A percentile compares a stretch with the other conserved stretches of the same genome.
phyloP scores from a whole-genome alignment of 1,140 invertebrate genomes.

The Chlorops oryzae region DNA sequence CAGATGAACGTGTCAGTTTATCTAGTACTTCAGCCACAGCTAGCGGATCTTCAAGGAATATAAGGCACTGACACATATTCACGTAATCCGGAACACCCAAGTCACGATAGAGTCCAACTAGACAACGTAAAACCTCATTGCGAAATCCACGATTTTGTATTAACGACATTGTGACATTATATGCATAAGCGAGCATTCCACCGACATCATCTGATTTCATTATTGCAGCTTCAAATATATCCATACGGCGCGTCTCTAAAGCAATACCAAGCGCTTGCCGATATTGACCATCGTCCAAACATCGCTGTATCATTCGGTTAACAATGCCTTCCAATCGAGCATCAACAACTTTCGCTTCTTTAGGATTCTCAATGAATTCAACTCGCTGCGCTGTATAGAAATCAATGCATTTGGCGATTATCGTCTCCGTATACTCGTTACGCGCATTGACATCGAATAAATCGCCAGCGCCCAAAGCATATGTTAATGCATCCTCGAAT shows the following conservation, averaged over 20 bases:
- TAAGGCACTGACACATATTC: slow-evolving; percentile 93
- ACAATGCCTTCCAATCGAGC: slow-evolving; percentile 87
- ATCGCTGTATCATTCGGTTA: slow-evolving; percentile 94
- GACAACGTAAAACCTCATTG: slow-evolving; percentile 76
- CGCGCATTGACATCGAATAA: slow-evolving; percentile 90
- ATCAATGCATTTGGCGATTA: slow-evolving; percentile 93
- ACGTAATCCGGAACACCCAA: slow-evolving; percentile 88
- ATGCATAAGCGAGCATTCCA: slow-evolving; percentile 89
- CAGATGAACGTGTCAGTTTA: slow-evolving; percentile 72
- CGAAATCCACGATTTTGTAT: slow-evolving; percentile 90
- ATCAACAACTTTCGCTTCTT: slow-evolving; percentile 70
- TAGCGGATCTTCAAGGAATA: slow-evolving; percentile 89
- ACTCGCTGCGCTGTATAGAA: slow-evolving; percentile 86
- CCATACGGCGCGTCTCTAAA: slow-evolving; percentile 91
- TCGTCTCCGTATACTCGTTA: slow-evolving; percentile 95
- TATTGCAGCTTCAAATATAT: slow-evolving; percentile 86
- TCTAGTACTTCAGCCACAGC: slow-evolving; percentile 88
- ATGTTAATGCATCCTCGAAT: slow-evolving; percentile 91
- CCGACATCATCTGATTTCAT: slow-evolving; percentile 84
- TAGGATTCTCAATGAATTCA: slow-evolving; percentile 57
- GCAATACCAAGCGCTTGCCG: slow-evolving; percentile 91
- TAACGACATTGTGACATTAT: slow-evolving; percentile 91
- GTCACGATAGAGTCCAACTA: slow-evolving; percentile 86
- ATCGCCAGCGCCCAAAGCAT: slow-evolving; percentile 86
- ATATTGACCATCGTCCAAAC: slow-evolving; percentile 88